A percentile compares a stretch with the other conserved stretches of the same genome.
These are phyloP conservation scores for Oryzias celebensis DNA, from an alignment of 2,113 vertebrate genomes.

Conservation along the genomic window DNA sequence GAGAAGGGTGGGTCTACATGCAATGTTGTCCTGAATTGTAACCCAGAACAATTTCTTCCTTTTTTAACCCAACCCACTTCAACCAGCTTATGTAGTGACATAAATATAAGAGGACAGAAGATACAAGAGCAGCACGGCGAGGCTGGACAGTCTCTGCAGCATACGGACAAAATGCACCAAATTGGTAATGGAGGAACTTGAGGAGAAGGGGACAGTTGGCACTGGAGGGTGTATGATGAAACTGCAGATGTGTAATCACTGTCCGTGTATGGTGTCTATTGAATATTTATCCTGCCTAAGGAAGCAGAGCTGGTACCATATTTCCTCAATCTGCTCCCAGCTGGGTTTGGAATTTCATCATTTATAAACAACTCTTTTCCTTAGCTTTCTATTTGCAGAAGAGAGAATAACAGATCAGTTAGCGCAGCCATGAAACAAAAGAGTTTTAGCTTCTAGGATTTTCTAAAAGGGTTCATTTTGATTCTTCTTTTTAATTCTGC, in stretches of 20 bases:
- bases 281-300: slow-evolving; percentile 41
- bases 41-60: slow-evolving; percentile 64
- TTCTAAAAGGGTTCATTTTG: too few species aligned
- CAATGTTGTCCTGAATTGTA: slow-evolving; percentile 62
- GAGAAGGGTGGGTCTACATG: slow-evolving; percentile 31
- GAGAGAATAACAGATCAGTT: too few species aligned
- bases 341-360: neutral
- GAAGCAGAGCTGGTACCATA: slow-evolving; percentile 13
- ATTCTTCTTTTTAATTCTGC: too few species aligned
- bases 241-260: slow-evolving; percentile 5
- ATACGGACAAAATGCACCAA: slow-evolving; percentile 20
- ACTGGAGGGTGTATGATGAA: neutral
- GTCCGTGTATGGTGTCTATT: slow-evolving; percentile 25
- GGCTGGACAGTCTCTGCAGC: slow-evolving; percentile 13
- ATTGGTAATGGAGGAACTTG: slow-evolving; percentile 1
- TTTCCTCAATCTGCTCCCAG: slow-evolving; percentile 24
- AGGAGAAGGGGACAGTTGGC: neutral
- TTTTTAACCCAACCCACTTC: slow-evolving; percentile 57
- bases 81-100: slow-evolving; percentile 49
- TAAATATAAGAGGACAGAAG: slow-evolving; percentile 22
- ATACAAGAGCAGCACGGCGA: slow-evolving; percentile 20
- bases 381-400: too few species aligned
- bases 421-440: too few species aligned
- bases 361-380: too few species aligned
- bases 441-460: too few species aligned